Base-by-base conservation (phyloP, 1,140 invertebrate genomes). In the Schlechtendalia chinensis region DNA sequence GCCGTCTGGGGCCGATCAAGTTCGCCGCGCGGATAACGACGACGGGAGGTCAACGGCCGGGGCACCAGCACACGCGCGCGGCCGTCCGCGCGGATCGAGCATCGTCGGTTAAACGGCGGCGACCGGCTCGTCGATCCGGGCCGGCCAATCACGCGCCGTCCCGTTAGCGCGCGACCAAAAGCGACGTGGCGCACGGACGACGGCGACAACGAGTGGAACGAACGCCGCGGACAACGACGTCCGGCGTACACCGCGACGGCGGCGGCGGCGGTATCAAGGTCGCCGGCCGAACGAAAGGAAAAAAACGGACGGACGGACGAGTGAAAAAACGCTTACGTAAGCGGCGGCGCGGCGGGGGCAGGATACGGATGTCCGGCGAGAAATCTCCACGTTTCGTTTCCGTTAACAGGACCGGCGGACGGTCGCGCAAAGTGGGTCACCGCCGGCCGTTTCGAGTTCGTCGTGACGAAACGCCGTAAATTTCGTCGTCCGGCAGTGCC, bases 281-380 rank as follows among this genome's bases (percentile, higher is more conserved):
- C 71, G 32, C 24, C 47, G 47, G 0, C 11, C 47, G 32, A 58
- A 45, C 14, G 53, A 77, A 77, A 77, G 39, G n/a, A 39, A 77
- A 77, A 77, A 58, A 32, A 56, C 8, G 8, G 39, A 56, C 39
- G 8, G 45, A n/a, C n/a, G 17, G 29, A n/a, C n/a, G 67, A 39
- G 39, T 39, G 22, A 32, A 58, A 77, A n/a, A n/a, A n/a, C n/a
- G n/a, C 74, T 58, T 77, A 59, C 39, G 74, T 59, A 77, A 77
- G 32, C 32, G 19, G n/a, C 11, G n/a, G 17, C 1, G 2, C 14
- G 22, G 54, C 45, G 54, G 32, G 74, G 53, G 59, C 54, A 77
- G 74, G 74, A 77, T 59, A 59, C 74, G 74, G 74, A 77, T 77
- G 74, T 77, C 74, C 54, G 74, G 74, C 19, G 32, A 58, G 74